phyloP scores from a whole-genome alignment of 2,888 invertebrate species.

The Phyllotreta cruciferae region DNA sequence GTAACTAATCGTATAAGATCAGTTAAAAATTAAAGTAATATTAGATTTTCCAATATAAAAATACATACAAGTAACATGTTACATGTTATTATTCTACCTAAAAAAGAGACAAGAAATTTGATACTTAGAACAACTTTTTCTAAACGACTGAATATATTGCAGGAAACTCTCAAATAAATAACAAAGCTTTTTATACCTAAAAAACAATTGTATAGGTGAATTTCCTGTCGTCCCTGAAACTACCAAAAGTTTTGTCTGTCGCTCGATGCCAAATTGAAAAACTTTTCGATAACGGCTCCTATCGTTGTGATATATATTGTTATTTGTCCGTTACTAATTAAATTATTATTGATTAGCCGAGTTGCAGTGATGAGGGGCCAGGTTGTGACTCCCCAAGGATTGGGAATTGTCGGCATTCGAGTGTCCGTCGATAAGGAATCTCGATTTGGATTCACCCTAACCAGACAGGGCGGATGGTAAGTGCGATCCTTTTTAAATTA shows the following conservation, averaged over 20 bases:
- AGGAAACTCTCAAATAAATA: too few relatives aligned
- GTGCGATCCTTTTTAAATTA: constrained; percentile 56
- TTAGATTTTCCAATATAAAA: too few relatives aligned
- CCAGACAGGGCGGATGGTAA: constrained; percentile 93
- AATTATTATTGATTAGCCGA: constrained; percentile 71
- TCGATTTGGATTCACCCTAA: constrained; percentile 94
- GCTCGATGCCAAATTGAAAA: constrained; percentile 14
- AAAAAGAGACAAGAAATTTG: too few relatives aligned
- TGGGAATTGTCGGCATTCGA: constrained; percentile 95
- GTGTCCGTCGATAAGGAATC: constrained; percentile 95
- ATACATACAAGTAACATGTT: too few relatives aligned
- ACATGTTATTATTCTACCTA: too few relatives aligned
- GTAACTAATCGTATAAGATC: too few relatives aligned
- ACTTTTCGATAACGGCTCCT: constrained; percentile 15
- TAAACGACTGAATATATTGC: too few relatives aligned
- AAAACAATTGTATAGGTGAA: too few relatives aligned
- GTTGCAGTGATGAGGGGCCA: constrained; percentile 98
- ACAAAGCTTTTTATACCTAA: too few relatives aligned
- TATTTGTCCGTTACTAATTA: constrained; percentile 36
- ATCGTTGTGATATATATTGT: constrained; percentile 27
- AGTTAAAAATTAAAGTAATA: too few relatives aligned
- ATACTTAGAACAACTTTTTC: too few relatives aligned
- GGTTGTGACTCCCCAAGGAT: constrained; percentile 92
- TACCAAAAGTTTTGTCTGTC: constrained; percentile 25
- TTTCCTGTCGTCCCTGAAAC: constrained; percentile 10